Evolutionary conservation across 2,797 vertebrate genomes (phyloP).

Genomic region (Antennarius maculatus): DNA sequence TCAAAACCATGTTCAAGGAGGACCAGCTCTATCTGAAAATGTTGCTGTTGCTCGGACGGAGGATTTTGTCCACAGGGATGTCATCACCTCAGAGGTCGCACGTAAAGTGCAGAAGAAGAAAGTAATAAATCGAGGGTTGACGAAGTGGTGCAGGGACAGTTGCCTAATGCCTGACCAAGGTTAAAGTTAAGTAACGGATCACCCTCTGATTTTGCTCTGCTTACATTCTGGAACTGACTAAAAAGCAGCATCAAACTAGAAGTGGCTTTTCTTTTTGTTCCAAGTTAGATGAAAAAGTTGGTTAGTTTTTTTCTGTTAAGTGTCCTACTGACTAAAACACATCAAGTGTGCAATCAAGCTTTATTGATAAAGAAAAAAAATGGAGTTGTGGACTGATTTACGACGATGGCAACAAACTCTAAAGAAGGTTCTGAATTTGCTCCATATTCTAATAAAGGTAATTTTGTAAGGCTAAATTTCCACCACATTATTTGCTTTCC

Average conservation of each 20-base stretch:
- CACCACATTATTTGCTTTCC: neutral
- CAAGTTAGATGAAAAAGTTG: neutral
- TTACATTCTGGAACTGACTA: conserved; percentile 6
- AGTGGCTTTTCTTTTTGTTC: neutral
- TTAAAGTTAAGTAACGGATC: conserved; percentile 34
- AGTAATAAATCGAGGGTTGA: neutral
- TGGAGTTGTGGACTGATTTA: no score
- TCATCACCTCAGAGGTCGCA: conserved; percentile 15
- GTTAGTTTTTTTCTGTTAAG: no score
- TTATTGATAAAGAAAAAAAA: no score
- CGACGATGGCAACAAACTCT: no score
- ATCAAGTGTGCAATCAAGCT: no score
- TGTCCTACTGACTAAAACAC: no score
- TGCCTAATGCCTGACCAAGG: conserved; percentile 20
- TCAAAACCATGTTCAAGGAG: no score
- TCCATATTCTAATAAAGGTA: no score
- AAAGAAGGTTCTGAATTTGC: no score
- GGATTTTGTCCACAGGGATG: neutral
- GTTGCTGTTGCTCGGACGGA: neutral
- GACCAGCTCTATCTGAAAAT: neutral
- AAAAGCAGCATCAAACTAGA: conserved; percentile 3
- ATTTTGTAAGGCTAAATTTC: neutral
- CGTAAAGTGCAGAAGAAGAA: neutral
- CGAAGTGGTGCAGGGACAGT: neutral
- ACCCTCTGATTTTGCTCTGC: conserved; percentile 17